Conservation (phyloP, 2,113 vertebrate genomes). For the Meles meles region DNA sequence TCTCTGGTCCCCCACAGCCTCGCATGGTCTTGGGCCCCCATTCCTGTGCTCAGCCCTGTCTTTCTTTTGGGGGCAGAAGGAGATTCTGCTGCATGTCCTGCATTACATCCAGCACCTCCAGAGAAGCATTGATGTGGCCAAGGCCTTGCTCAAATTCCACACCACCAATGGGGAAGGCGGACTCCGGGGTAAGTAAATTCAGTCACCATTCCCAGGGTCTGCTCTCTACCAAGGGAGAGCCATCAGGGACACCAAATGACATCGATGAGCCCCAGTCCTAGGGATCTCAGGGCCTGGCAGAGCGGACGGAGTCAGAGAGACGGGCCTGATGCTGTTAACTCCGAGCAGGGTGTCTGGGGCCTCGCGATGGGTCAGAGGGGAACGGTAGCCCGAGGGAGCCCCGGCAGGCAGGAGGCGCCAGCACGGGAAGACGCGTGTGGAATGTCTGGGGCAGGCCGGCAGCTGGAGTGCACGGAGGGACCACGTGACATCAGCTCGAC, state of each 20-base stretch:
- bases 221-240: neutral
- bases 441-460: neutral
- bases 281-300: neutral
- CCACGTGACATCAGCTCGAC: fast-evolving
- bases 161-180: neutral
- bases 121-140: constrained; percentile 51
- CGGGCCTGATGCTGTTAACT: neutral
- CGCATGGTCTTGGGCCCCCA: fast-evolving
- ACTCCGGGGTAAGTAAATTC: constrained; percentile 28
- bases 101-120: constrained; percentile 76
- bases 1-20: neutral
- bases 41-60: neutral
- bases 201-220: fast-evolving
- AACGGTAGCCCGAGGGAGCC: neutral
- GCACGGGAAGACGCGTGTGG: neutral
- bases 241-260: neutral
- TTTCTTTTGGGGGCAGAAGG: constrained; percentile 69
- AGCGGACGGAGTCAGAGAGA: neutral
- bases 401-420: neutral
- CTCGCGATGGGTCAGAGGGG: too few species aligned
- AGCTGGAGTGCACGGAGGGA: neutral
- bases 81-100: constrained; percentile 69
- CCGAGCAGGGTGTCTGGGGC: neutral
- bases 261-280: neutral
- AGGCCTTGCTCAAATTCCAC: constrained; percentile 44